These are phyloP conservation scores for Labrus mixtus DNA, from an alignment of 2,113 vertebrate species.

Conservation along the genomic window DNA sequence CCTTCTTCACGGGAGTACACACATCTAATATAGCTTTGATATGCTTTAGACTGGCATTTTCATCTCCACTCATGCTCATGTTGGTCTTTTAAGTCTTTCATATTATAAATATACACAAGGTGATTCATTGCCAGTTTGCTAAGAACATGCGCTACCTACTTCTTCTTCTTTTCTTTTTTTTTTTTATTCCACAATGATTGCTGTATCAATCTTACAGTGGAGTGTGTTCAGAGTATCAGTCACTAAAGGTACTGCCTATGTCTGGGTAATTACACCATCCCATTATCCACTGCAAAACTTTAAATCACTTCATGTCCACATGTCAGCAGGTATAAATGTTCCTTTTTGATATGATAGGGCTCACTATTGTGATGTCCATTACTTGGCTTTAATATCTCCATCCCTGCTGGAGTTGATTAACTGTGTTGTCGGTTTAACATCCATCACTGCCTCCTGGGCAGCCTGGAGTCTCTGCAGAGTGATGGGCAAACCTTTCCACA, in stretches of 20 bases:
- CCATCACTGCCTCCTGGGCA: slow-evolving; percentile 67
- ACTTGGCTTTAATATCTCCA: slow-evolving; percentile 71
- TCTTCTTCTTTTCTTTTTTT: neutral
- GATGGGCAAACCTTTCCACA: slow-evolving; percentile 72
- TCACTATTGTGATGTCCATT: slow-evolving; percentile 65
- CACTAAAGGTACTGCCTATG: neutral
- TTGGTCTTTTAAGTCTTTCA: slow-evolving; percentile 71
- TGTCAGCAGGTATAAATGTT: slow-evolving; percentile 53
- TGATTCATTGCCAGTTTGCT: slow-evolving; percentile 66
- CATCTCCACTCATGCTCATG: slow-evolving; percentile 57
- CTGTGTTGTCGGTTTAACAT: slow-evolving; percentile 60
- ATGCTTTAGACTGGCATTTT: slow-evolving; percentile 75
- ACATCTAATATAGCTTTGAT: slow-evolving; percentile 81
- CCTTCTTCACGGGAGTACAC: slow-evolving; percentile 59
- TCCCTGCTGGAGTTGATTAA: slow-evolving; percentile 73
- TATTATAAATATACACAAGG: slow-evolving; percentile 68
- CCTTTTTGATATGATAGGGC: slow-evolving; percentile 36
- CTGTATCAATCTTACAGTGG: slow-evolving; percentile 29
- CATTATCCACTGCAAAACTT: slow-evolving; percentile 13
- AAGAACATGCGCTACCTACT: slow-evolving; percentile 17
- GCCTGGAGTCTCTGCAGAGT: slow-evolving; percentile 49
- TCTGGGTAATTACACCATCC: slow-evolving; percentile 20
- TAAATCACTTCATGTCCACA: slow-evolving; percentile 32
- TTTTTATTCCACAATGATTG: slow-evolving; percentile 22
- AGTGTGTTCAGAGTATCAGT: slow-evolving; percentile 10